Evolutionary conservation across 2,113 vertebrate species (phyloP).

Genomic region (Muntiacus muntjak): DNA sequence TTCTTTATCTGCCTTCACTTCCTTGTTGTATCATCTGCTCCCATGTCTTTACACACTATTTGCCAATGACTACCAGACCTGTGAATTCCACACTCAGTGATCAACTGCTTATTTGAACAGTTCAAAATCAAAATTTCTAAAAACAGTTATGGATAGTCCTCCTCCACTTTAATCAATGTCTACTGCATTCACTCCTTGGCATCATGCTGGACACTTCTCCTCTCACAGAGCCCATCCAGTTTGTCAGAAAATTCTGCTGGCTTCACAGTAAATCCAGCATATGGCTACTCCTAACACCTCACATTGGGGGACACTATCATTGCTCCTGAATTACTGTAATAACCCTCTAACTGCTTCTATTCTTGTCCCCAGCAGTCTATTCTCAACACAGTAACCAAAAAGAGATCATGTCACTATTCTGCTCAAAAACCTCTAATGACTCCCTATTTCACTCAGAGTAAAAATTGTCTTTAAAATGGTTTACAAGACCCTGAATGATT

Average conservation of each 20-base stretch:
- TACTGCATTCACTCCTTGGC: neutral
- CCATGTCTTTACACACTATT: neutral
- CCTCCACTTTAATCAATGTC: neutral
- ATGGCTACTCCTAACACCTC: neutral
- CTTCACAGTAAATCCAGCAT: neutral
- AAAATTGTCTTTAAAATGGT: conserved; percentile 25
- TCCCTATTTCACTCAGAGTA: conserved; percentile 10
- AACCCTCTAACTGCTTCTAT: neutral
- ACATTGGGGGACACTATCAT: neutral
- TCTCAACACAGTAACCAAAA: neutral
- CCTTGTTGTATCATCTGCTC: neutral
- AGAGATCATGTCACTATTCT: neutral
- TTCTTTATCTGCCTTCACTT: neutral
- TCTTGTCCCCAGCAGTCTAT: neutral
- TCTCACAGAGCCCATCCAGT: neutral
- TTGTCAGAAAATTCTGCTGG: neutral
- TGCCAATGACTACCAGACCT: neutral
- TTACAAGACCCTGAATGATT: neutral
- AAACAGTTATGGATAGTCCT: neutral
- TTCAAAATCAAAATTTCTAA: neutral
- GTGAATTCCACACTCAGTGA: neutral
- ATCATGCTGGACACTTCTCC: neutral
- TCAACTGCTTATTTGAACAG: neutral
- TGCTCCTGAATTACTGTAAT: conserved; percentile 10
- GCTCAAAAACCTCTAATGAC: conserved; percentile 9